Base-by-base conservation (phyloP, 2,888 invertebrate species). In the Seira ritae region DNA sequence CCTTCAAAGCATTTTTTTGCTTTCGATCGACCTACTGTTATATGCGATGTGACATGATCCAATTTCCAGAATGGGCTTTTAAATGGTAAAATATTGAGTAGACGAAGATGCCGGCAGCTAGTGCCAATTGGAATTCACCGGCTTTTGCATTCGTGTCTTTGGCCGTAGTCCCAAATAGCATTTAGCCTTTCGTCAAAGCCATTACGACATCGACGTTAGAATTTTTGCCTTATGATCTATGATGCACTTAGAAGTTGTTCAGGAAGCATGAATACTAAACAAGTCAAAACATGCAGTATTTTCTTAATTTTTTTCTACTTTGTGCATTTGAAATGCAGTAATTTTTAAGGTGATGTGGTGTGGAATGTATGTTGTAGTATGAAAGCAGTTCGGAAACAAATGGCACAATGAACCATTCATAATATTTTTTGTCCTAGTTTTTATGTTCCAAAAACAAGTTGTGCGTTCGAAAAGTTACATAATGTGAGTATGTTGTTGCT, bases 221-320 rank as follows among this genome's bases (percentile, higher is more conserved):
- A n/a, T n/a, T n/a, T 68, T 79, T 72, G 23, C 24, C 42, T 69
- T 37, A 80, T 80, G 80, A 80, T 80, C 37, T 80, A 80, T 60
- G 74, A 62, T 74, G 74, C 74, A 80, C 80, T 80, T 74, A 69
- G 70, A 67, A 72, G 46, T n/a, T n/a, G n/a, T n/a, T n/a, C n/a
- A n/a, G n/a, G n/a, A n/a, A n/a, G n/a, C n/a, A n/a, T n/a, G n/a
- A 37, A 23, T 31, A 62, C 60, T 68, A 69, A 22, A 69, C 62
- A 68, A 60, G 24, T 22, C 66, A 66, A 17, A 37, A 65, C 55
- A n/a, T n/a, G n/a, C n/a, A n/a, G n/a, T n/a, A n/a, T n/a, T n/a
- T n/a, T n/a, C n/a, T n/a, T n/a, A n/a, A n/a, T n/a, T n/a, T n/a
- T n/a, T n/a, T n/a, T n/a, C n/a, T n/a, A n/a, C n/a, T n/a, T n/a